These are phyloP conservation scores for Rhinatrema bivittatum DNA, from an alignment of 2,797 vertebrate genomes.

Conservation along the genomic window DNA sequence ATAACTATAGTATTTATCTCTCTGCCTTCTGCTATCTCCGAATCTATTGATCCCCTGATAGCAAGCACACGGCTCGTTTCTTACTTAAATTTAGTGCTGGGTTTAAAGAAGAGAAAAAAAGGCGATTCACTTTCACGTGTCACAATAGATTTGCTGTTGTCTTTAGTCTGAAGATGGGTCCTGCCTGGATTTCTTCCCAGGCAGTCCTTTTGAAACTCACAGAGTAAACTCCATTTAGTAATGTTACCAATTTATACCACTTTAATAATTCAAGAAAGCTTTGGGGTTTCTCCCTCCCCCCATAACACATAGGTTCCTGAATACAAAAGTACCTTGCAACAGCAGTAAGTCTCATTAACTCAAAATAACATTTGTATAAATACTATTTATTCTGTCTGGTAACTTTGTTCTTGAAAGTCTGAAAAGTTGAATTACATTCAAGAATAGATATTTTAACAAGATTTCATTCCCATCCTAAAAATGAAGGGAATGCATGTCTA, in stretches of 20 bases:
- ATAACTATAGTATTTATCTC: not conserved
- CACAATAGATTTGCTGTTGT: constrained; percentile 31
- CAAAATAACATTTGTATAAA: too few relatives aligned
- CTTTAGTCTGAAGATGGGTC: constrained; percentile 19
- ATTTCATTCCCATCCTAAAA: too few relatives aligned
- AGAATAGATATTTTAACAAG: too few relatives aligned
- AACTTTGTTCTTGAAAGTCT: too few relatives aligned
- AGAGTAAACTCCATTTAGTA: constrained; percentile 30
- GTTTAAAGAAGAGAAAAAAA: constrained; percentile 32
- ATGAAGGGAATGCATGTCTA: too few relatives aligned
- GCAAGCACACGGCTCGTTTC: constrained; percentile 26
- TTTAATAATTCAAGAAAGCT: too few relatives aligned
- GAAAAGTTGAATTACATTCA: too few relatives aligned
- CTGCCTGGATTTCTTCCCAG: constrained; percentile 6
- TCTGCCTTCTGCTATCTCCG: constrained; percentile 15
- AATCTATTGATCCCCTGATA: constrained; percentile 22
- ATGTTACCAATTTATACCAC: constrained; percentile 2
- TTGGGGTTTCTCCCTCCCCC: too few relatives aligned
- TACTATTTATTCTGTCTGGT: too few relatives aligned
- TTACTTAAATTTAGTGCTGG: constrained; percentile 30
- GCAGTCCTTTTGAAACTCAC: constrained; percentile 11
- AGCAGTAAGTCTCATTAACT: too few relatives aligned
- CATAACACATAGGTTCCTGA: too few relatives aligned
- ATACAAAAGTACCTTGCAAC: too few relatives aligned
- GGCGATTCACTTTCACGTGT: constrained; percentile 31